Base-by-base conservation (phyloP, 92 coral and sea anemone genomes). In the Porites cylindrica region DNA sequence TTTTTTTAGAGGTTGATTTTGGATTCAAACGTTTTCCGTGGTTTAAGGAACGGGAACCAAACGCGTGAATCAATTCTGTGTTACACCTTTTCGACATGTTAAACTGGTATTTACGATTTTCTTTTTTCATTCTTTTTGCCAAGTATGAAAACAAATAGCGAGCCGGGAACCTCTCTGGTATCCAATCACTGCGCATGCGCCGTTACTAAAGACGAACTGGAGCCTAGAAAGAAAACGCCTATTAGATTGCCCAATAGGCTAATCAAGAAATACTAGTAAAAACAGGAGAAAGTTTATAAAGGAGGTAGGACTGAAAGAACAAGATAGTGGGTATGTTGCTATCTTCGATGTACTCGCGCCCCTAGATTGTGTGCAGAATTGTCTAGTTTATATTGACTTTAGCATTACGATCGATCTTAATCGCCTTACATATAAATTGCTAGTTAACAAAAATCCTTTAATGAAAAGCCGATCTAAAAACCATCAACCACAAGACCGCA, bases 401-500 rank as follows among this genome's bases (percentile, higher is more conserved):
- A 56, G 4, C 61, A 21, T 68, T 3, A 10, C 19, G 23, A 18
- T 10, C 51, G 32, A 58, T 51, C 14, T 58, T 51, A 52, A 20
- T 52, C 21, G 8, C 12, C 32, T 59, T 2, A 17, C 6, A 29
- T 11, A 52, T 18, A 65, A 50, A n/a, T 38, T n/a, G 66, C 47
- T 79, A 19, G 21, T 60, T 47, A 73, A 70, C 74, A 73, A 52
- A 47, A 63, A 3, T 76, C 52, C 14, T 24, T 59, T 58, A 14
- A 58, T 56, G 12, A 53, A 60, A 51, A 58, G 66, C 8, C 16
- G 16, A 59, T 21, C 68, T 12, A 51, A 2, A 76, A 58, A 32
- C 50, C 6, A 66, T n/a, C 62, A 76, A 80, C 84, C 84, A 7
- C 84, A 80, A 26, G 63, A 80, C 83, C 61, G 12, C 73, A 67